Base-by-base conservation (phyloP, 2,888 invertebrate genomes). In the Xylota segnis region DNA sequence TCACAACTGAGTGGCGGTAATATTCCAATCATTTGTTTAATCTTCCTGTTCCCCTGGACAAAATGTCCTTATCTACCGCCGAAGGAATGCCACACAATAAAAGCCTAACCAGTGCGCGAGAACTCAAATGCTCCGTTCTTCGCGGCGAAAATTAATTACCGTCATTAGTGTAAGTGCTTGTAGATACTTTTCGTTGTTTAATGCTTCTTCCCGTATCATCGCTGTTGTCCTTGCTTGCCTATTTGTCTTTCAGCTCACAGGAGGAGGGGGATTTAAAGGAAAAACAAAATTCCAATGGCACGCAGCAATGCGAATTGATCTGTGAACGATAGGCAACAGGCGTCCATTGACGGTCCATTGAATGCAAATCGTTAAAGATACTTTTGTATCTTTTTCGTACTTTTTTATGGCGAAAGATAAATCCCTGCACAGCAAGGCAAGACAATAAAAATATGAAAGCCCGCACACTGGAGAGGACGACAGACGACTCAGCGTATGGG, bases 11-110 rank as follows among this genome's bases (percentile, higher is more conserved):
- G 52, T 59, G 68, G 65, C 65, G 66, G 65, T 58, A 81, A 70
- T 79, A 78, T 74, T 74, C 74, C 50, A 83, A 74, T 65, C 75
- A 75, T 84, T 84, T 71, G 50, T 75, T 70, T 74, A 66, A 78
- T 70, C 47, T 32, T 70, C 37, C 40, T 47, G 9, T 43, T 12
- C 43, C 16, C 52, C 77, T n/a, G 70, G 65, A 61, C 66, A 63
- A 74, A 78, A 79, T 79, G 65, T 75, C 81, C 75, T 84, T 84
- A 76, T 84, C 84, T 47, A 16, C 54, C 56, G 16, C 40, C 18
- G 45, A 43, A n/a, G 63, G 56, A 74, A 47, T 79, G 74, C 74
- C 59, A 50, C 56, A 75, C 59, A 83, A 74, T 75, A 61, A 59
- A 74, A 75, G 65, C 47, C 58, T 63, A 78, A 54, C 52, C 77